Evolutionary conservation across 1,140 invertebrate genomes (phyloP).

Genomic region (Bombus confusus): DNA sequence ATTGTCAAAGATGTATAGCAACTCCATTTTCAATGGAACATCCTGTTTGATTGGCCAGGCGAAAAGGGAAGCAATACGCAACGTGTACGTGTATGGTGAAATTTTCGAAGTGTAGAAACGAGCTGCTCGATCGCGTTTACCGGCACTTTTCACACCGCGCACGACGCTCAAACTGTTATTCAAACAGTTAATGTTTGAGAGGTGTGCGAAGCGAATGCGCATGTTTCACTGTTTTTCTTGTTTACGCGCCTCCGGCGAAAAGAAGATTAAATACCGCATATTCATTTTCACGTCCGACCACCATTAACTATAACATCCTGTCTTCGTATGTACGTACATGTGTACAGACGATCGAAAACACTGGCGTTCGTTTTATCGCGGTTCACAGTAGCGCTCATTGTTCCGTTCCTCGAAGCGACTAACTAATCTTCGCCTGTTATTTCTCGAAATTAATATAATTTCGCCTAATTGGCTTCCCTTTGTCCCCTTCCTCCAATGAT

Average conservation of each 20-base stretch:
- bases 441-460: conserved; percentile 14
- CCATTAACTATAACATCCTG: conserved; percentile 24
- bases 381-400: conserved; percentile 23
- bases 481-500: neutral
- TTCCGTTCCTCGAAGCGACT: neutral
- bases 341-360: conserved; percentile 4
- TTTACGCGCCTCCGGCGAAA: neutral
- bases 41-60: neutral
- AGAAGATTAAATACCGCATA: conserved; percentile 1
- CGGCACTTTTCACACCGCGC: neutral
- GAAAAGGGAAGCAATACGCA: no score
- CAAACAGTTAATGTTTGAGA: conserved; percentile 22
- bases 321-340: neutral
- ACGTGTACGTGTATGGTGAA: neutral
- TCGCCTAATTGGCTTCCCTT: neutral
- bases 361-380: neutral
- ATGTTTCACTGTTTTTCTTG: neutral
- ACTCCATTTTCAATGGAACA: no score
- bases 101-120: neutral
- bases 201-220: neutral
- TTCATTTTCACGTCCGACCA: conserved; percentile 14
- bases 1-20: no score
- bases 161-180: conserved; percentile 1
- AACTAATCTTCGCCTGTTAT: neutral
- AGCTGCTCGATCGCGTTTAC: neutral